phyloP scores from a whole-genome alignment of 1,140 invertebrate species.

The Phthorimaea operculella region DNA sequence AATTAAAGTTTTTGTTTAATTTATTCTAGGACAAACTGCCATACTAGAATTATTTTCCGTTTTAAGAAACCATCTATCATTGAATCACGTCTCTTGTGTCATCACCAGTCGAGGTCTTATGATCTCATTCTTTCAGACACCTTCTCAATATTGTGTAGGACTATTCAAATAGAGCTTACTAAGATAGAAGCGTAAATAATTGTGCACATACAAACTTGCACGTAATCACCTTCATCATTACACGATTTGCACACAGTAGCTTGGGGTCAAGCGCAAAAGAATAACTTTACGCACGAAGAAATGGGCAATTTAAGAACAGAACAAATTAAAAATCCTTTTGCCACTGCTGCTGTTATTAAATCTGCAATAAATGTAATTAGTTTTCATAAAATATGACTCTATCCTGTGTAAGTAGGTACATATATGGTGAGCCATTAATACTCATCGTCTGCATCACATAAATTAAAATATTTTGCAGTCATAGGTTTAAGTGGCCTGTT shows the following conservation, averaged over 20 bases:
- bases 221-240: not conserved
- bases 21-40: no score
- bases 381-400: no score
- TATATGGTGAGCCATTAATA: not conserved
- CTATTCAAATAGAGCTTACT: not conserved
- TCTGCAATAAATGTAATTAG: no score
- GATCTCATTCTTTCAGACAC: slow-evolving; percentile 51
- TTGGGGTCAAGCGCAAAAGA: not conserved
- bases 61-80: slow-evolving; percentile 19
- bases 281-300: not conserved
- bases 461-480: slow-evolving; percentile 1
- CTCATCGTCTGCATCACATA: not conserved
- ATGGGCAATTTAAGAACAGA: no score
- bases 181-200: not conserved
- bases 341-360: no score
- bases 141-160: slow-evolving; percentile 16
- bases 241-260: slow-evolving; percentile 1
- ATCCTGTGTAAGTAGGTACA: no score
- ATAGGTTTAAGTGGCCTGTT: not conserved
- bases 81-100: slow-evolving; percentile 48
- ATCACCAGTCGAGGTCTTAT: slow-evolving; percentile 44
- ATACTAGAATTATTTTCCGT: slow-evolving; percentile 11
- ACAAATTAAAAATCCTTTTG: no score
- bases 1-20: slow-evolving; percentile 3
- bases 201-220: not conserved